Base-by-base conservation (phyloP, 2,113 vertebrate genomes). In the Neolamprologus modestus region DNA sequence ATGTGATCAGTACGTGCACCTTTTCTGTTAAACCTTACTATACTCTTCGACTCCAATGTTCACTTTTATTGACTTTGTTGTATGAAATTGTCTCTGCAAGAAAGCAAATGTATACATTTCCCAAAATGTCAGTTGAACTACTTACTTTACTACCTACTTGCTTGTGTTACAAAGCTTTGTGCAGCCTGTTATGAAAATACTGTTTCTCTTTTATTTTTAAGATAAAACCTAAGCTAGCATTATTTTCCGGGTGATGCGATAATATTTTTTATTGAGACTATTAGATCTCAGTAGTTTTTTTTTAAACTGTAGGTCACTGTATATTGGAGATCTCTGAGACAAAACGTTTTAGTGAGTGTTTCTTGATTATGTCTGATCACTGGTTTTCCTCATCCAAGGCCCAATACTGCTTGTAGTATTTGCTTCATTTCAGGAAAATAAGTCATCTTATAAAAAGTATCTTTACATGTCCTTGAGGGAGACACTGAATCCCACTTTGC, bases 1-100 rank as follows among this genome's bases (percentile, higher is more conserved):
- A 63, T 17, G 6, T 42, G 3, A 71, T 92, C 47, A 79, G 97
- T 97, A 57, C 92, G 96, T 95, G 14, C 45, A 24, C 2, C 11
- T 68, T 37, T 68, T 68, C 19, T 5, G 1, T 52, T 24, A 24
- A 59, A 31, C 28, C 19, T 21, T 21, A 87, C 3, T 24, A 24
- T 57, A 66, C 19, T 19, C 24, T 17, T 76, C 3, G 16, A 19
- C 16, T 47, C 13, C 16, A 16, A 2, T 79, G 14, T n/a, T 82
- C 33, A 71, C 71, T 50, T n/a, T 61, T 45, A 31, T 61, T 82
- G 14, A 82, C 2, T 82, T 24, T 81, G 10, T 45, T 28, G 13
- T 45, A n/a, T 45, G 35, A 42, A 82, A 82, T 45, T 7, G 57
- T 31, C 9, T 55, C 52, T n/a, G 13, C 13, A 37, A 63, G 21